phyloP scores from a whole-genome alignment of 2,888 invertebrate species.

The Alentia gelatinosa region DNA sequence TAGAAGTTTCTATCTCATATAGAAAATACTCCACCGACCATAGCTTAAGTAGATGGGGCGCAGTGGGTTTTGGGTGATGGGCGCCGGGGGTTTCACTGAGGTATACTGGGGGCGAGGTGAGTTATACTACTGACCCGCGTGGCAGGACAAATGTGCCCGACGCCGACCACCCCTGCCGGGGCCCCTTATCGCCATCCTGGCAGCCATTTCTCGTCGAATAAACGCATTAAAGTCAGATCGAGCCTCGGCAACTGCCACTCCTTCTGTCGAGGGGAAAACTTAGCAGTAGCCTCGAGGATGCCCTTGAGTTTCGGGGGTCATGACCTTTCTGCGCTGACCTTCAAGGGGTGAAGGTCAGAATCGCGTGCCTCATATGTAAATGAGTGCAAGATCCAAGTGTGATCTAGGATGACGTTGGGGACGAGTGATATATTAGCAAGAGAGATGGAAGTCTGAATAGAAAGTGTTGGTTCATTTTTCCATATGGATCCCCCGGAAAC shows the following conservation, averaged over 20 bases:
- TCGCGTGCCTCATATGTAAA: background rate
- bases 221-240: background rate
- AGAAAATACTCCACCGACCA: no score
- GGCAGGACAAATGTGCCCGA: no score
- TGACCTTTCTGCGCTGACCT: background rate
- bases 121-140: no score
- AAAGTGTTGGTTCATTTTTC: background rate
- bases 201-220: background rate
- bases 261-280: background rate
- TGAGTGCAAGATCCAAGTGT: background rate
- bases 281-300: background rate
- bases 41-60: no score
- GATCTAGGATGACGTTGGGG: background rate
- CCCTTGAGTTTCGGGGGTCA: background rate
- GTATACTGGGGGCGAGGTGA: no score
- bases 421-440: background rate
- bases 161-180: no score
- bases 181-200: background rate
- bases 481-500: background rate
- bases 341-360: background rate
- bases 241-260: background rate
- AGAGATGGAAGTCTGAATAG: background rate
- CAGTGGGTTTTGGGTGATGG: no score
- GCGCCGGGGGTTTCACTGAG: no score
- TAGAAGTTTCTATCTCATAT: no score